Conservation (phyloP, 2,113 vertebrate species). For the Phaethon lepturus region DNA sequence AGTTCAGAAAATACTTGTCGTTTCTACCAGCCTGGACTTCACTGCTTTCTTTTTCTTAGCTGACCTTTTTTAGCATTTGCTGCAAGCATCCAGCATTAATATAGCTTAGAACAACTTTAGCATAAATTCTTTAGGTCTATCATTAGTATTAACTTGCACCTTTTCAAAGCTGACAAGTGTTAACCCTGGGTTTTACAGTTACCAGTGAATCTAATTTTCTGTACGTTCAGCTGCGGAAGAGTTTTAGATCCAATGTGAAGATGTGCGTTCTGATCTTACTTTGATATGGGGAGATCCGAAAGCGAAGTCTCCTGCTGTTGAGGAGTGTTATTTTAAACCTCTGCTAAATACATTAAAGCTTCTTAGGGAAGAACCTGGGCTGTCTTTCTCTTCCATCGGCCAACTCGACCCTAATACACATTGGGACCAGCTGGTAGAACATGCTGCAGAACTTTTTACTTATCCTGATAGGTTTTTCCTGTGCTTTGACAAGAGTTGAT, state of each 20-base stretch:
- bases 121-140: not conserved
- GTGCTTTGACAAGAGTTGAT: conserved; percentile 62
- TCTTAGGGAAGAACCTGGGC: conserved; percentile 32
- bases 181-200: not conserved
- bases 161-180: not conserved
- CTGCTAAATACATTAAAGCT: conserved; percentile 26
- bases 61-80: not conserved
- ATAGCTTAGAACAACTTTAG: not conserved
- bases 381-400: not conserved
- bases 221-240: not conserved
- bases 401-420: not conserved
- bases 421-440: conserved; percentile 63
- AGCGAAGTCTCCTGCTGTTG: not conserved
- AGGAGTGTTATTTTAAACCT: conserved; percentile 8
- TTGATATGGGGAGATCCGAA: not conserved
- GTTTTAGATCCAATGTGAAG: not conserved
- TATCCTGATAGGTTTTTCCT: conserved; percentile 53
- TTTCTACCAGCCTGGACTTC: not conserved
- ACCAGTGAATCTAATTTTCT: not conserved
- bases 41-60: not conserved
- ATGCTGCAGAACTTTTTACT: conserved; percentile 65
- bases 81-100: not conserved
- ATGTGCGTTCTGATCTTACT: not conserved
- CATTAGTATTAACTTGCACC: not conserved
- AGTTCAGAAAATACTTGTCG: not conserved